Evolutionary conservation across 2,113 vertebrate species (phyloP), one percentile per base, ranked within the genome.

Genomic region (Maylandia zebra): DNA sequence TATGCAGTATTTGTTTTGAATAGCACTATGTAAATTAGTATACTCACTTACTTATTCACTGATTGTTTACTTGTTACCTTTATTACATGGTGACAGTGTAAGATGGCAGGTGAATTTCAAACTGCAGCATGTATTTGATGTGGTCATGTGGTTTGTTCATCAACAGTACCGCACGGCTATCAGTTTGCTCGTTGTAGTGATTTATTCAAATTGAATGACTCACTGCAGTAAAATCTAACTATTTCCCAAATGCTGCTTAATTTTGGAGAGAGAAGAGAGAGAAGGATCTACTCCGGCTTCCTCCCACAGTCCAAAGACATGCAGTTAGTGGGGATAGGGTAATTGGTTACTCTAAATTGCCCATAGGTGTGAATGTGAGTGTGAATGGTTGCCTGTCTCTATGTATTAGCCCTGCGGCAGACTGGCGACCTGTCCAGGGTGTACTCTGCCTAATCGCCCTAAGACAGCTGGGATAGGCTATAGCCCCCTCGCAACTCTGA

Each of bases 401-500:
- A 38, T 66, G 10, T 38, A 5, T 66, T 66, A 66, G 32, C 6
- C 34, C 61, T 66, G 61, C 19, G 10, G 10, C 19, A 66, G 34
- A 8, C 61, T 38, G 34, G 34, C 4, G 10, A 66, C 34, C 10
- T 22, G 6, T 66, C 19, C 34, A 66, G 61, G 61, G 34, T 38
- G 61, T 66, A 38, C 34, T 38, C 61, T 13, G 61, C 34, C 34
- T 66, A 19, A 34, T 38, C 0, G 0, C 61, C 3, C 19, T 12
- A 38, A 66, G 32, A 66, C 17, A n/a, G 19, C 61, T n/a, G 61
- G 34, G 6, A 66, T 66, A n/a, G 19, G 34, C 32, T 66, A 11
- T 19, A 34, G 16, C 5, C 0, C 59, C 59, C 56, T 8, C 0
- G 2, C 0, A 3, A 59, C 56, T 14, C 2, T 32, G 10, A 19